phyloP scores from a whole-genome alignment of 2,888 invertebrate genomes.

The Pegoplata infirma region DNA sequence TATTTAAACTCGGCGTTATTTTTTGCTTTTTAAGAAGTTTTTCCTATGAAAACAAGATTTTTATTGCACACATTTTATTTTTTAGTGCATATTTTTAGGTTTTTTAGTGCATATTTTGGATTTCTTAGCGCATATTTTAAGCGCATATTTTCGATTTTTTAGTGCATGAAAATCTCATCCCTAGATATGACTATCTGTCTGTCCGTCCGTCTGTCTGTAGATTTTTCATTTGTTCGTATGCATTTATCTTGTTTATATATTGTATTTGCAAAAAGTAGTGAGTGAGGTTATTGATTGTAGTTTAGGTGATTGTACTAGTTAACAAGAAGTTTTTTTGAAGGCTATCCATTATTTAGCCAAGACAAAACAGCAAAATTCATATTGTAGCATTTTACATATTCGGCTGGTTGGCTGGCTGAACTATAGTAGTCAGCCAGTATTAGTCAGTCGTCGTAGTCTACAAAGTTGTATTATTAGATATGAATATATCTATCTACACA shows the following conservation, averaged over 20 bases:
- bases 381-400: slow-evolving; percentile 46
- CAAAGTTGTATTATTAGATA: slow-evolving; percentile 18
- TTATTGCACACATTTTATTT: no score
- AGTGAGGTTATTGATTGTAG: slow-evolving; percentile 62
- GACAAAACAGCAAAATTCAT: background rate
- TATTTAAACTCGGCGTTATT: no score
- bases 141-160: no score
- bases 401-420: no score
- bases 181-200: no score
- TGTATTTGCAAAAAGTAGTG: slow-evolving; percentile 9
- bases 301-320: slow-evolving; percentile 64
- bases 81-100: no score
- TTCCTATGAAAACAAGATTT: no score
- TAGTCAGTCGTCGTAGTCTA: slow-evolving; percentile 25
- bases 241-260: background rate
- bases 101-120: no score
- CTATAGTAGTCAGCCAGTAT: no score
- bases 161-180: no score
- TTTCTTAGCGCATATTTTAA: no score
- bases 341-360: slow-evolving; percentile 51
- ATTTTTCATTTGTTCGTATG: background rate
- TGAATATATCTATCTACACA: background rate
- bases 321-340: slow-evolving; percentile 64
- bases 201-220: background rate
- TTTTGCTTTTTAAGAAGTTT: no score